Base-by-base conservation (phyloP, 2,113 vertebrate genomes). In the Fulmarus glacialis region DNA sequence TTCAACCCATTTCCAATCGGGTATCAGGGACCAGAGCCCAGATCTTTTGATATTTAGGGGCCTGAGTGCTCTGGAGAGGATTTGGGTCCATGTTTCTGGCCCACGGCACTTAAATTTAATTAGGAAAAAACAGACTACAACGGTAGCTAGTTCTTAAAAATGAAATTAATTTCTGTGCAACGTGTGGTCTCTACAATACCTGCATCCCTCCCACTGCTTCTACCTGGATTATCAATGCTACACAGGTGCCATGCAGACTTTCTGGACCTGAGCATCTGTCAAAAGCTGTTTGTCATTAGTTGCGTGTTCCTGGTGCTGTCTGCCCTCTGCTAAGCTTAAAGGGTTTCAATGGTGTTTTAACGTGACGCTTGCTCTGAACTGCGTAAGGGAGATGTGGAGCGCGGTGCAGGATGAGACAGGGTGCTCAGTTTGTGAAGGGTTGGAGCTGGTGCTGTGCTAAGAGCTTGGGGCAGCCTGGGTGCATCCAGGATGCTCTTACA, bases 351-450 rank as follows among this genome's bases (percentile, higher is more conserved):
- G 42, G 8, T 43, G 27, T 42, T 81, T 74, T 36, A 29, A 17
- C 3, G 0, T 1, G 22, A 45, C 1, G 2, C 45, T 4, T 15
- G 14, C 8, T 34, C 42, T 19, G n/a, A 74, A 50, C 64, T 43
- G 55, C 2, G 2, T 12, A 17, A 40, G 81, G 50, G 53, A 43
- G 45, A 38, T 0, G 7, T 11, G 82, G 13, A 63, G 53, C 56
- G 29, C 0, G 1, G 32, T 3, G 43, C 24, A 26, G 82, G 56
- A n/a, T 0, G 5, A 60, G 36, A 9, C 1, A 4, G 12, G 26
- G 38, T 9, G n/a, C 29, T 72, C 2, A 0, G 16, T 20, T 59
- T 45, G 53, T 2, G 64, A 19, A 73, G 87, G 27, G 23, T 15
- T 62, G 64, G 82, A 67, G 60, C 38, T 72, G 70, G 48, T 30